A percentile compares a stretch with the other conserved stretches of the same genome.
phyloP scores from a whole-genome alignment of 2,888 invertebrate species.

The Micropterix aruncella region DNA sequence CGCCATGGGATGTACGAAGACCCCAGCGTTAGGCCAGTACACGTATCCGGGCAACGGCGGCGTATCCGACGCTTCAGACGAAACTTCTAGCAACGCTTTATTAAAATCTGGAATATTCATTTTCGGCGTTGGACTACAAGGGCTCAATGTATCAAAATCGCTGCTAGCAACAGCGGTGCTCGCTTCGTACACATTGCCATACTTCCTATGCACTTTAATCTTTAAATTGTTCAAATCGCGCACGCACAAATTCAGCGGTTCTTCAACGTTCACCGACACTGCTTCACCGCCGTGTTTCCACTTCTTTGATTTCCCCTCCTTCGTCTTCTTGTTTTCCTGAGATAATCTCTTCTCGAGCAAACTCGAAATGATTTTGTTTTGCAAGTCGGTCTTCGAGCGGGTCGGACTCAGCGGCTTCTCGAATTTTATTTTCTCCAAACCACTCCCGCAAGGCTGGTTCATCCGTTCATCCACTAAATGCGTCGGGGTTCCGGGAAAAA shows the following conservation, averaged over 20 bases:
- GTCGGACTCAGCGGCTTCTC: constrained; percentile 13
- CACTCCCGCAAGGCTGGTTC: constrained; percentile 18
- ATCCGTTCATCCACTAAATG: constrained; percentile 31
- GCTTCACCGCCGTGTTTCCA: constrained; percentile 1
- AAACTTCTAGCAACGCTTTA: constrained; percentile 20
- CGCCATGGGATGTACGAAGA: constrained; percentile 61
- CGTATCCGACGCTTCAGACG: constrained; percentile 25
- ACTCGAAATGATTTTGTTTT: constrained; percentile 55
- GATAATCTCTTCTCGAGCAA: constrained; percentile 54
- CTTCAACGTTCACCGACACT: constrained; percentile 24
- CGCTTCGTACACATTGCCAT: constrained; percentile 46
- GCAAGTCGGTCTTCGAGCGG: constrained; percentile 45
- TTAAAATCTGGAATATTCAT: constrained; percentile 31
- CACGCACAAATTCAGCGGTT: constrained; percentile 74
- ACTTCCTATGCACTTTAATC: constrained; percentile 45
- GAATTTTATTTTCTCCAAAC: constrained; percentile 19
- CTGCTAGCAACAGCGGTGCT: constrained; percentile 36
- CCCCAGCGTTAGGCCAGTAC: constrained; percentile 56
- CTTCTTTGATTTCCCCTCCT: constrained; percentile 16
- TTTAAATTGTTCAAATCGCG: constrained; percentile 59
- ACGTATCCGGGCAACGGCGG: constrained; percentile 38
- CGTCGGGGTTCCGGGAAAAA: constrained; percentile 60
- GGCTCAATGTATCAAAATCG: constrained; percentile 36
- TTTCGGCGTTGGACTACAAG: constrained; percentile 23
- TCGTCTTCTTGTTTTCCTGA: constrained; percentile 42